Percentiles rank a stretch among this genome's conserved stretches.
These are phyloP conservation scores for Xyrichtys novacula DNA, from an alignment of 2,797 vertebrate genomes.

Conservation along the genomic window DNA sequence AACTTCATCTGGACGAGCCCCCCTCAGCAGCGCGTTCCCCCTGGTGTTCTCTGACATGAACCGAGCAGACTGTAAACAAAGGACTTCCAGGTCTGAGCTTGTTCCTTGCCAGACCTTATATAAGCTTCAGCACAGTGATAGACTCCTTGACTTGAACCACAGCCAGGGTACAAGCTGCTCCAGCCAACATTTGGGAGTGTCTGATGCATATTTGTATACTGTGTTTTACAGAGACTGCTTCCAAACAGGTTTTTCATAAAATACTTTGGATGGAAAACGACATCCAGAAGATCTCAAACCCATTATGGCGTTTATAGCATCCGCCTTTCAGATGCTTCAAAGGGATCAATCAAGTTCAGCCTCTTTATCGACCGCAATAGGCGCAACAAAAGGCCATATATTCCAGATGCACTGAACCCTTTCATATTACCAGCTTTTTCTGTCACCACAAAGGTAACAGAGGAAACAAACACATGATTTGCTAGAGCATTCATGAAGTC, in stretches of 20 bases:
- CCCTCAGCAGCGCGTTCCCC: slow-evolving; percentile 45
- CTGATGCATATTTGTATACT: slow-evolving; percentile 24
- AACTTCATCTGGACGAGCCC: slow-evolving; percentile 29
- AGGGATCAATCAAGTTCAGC: too few species aligned
- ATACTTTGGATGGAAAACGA: neutral
- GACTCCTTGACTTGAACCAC: slow-evolving; percentile 48
- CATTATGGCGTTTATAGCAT: too few species aligned
- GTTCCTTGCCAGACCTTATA: slow-evolving; percentile 57
- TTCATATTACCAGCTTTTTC: neutral
- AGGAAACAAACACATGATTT: neutral
- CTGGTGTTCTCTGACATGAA: slow-evolving; percentile 55
- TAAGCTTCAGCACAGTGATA: slow-evolving; percentile 52
- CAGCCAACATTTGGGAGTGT: slow-evolving; percentile 48
- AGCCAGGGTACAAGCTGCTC: slow-evolving; percentile 67
- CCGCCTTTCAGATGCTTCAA: too few species aligned
- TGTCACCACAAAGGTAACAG: neutral
- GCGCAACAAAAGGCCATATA: too few species aligned
- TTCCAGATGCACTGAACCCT: too few species aligned
- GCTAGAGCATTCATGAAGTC: neutral
- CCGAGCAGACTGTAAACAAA: slow-evolving; percentile 72
- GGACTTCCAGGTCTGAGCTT: slow-evolving; percentile 74
- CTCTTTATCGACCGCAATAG: too few species aligned
- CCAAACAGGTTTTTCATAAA: neutral
- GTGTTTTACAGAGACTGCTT: neutral
- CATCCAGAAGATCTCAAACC: too few species aligned